Evolutionary conservation across 2,113 vertebrate species (phyloP).

Genomic region (Oophaga pumilio): DNA sequence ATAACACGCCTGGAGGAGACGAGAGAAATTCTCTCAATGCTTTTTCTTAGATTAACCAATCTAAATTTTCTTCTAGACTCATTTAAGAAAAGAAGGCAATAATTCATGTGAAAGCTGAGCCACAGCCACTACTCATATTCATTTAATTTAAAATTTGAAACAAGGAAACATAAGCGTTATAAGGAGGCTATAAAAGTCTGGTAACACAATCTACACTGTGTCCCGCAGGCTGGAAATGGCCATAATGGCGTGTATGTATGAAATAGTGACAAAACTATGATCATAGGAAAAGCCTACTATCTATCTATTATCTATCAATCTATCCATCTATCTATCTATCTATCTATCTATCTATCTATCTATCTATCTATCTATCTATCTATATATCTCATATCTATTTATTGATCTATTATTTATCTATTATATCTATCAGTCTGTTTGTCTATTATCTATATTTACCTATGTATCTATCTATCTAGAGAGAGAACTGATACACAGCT

Average conservation of each 20-base stretch:
- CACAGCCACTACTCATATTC: constrained; percentile 71
- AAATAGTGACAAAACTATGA: not conserved
- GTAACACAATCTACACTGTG: constrained; percentile 1
- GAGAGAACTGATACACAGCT: too few relatives aligned
- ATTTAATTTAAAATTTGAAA: constrained; percentile 78
- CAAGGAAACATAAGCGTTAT: constrained; percentile 65
- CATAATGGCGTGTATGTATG: not conserved
- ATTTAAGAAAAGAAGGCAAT: constrained; percentile 70
- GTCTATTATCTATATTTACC: not conserved
- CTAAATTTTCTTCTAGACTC: constrained; percentile 75
- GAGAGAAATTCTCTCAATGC: constrained; percentile 71
- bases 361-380: not conserved
- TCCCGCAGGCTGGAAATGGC: not conserved
- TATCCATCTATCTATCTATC: not conserved
- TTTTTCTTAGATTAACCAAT: constrained; percentile 78
- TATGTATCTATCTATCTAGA: constrained; percentile 8
- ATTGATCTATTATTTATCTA: constrained; percentile 1
- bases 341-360: constrained; percentile 8
- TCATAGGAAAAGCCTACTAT: not conserved
- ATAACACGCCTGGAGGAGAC: constrained; percentile 71
- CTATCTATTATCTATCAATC: not conserved
- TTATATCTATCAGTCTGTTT: constrained; percentile 1
- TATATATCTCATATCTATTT: not conserved
- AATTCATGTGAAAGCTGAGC: constrained; percentile 74
- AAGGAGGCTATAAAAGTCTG: constrained; percentile 69